These are phyloP conservation scores for Indri indri DNA, from an alignment of 2,113 vertebrate species.

Conservation along the genomic window DNA sequence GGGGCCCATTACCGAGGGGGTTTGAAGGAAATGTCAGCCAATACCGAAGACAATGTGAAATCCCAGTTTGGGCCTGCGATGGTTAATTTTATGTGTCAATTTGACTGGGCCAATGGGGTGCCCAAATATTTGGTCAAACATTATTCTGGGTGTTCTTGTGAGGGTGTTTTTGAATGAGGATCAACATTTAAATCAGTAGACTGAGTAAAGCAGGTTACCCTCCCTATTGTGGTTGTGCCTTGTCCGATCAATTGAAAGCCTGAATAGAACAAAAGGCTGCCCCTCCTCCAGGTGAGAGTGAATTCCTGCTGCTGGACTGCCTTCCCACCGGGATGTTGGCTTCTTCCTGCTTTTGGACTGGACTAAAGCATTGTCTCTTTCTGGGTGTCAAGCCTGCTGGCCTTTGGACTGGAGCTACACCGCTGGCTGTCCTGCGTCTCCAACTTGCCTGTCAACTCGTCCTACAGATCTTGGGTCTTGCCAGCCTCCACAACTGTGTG, in stretches of 20 bases:
- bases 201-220: neutral
- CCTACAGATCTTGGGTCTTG: neutral
- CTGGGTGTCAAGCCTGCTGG: neutral
- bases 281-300: neutral
- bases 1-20: neutral
- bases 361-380: neutral
- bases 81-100: neutral
- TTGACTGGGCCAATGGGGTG: neutral
- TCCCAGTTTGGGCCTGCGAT: neutral
- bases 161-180: neutral
- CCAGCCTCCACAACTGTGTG: no score
- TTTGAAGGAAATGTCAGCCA: neutral
- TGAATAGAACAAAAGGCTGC: neutral
- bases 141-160: neutral
- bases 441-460: neutral
- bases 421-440: neutral
- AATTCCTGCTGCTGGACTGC: neutral
- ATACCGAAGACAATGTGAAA: neutral
- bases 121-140: neutral
- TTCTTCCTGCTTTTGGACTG: neutral
- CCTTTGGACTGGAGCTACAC: neutral
- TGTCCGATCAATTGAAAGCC: neutral
- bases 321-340: neutral
- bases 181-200: neutral
- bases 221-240: neutral